Base-by-base conservation (phyloP, 1,140 invertebrate genomes). In the Archivesica marissinica region DNA sequence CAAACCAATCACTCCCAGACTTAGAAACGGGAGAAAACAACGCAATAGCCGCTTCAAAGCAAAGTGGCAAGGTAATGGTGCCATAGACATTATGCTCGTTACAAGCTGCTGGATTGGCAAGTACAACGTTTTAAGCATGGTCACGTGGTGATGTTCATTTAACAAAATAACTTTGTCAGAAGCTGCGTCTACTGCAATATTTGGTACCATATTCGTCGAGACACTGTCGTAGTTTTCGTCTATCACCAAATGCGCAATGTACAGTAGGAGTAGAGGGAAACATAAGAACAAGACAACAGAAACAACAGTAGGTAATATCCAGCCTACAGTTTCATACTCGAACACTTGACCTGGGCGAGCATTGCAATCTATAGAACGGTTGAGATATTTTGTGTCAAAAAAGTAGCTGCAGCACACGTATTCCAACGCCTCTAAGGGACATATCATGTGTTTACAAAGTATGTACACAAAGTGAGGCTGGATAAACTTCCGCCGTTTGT, bases 381-480 rank as follows among this genome's bases (percentile, higher is more conserved):
- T 59, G 0, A 28, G n/a, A n/a, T 30, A 30, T 1, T 23, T 44
- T 44, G 7, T 20, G 23, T 75, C 52, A 30, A 30, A 83, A 44
- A 38, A 83, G n/a, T 59, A 47, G 30, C 23, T 47, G 38, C 80
- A 74, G 35, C 80, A 83, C 6, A 15, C 17, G 41, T 83, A 74
- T 59, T 39, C 33, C 20, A 83, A 39, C 11, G 80, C 68, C 44
- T 83, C 68, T 1, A 83, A 1, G 0, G 80, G 80, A 64, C 80
- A 83, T 11, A 83, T 54, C 3, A 83, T 72, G 38, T 83, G 68
- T n/a, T 74, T 74, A 23, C 80, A 83, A 50, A 83, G 15, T 11
- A n/a, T 50, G 47, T 83, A 83, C n/a, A 61, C 2, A 20, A 61
- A 44, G 15, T 78, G 6, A 28, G 68, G n/a, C 0, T 59, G 9